These are phyloP conservation scores for Carcina quercana DNA, from an alignment of 2,888 invertebrate genomes.

Conservation along the genomic window DNA sequence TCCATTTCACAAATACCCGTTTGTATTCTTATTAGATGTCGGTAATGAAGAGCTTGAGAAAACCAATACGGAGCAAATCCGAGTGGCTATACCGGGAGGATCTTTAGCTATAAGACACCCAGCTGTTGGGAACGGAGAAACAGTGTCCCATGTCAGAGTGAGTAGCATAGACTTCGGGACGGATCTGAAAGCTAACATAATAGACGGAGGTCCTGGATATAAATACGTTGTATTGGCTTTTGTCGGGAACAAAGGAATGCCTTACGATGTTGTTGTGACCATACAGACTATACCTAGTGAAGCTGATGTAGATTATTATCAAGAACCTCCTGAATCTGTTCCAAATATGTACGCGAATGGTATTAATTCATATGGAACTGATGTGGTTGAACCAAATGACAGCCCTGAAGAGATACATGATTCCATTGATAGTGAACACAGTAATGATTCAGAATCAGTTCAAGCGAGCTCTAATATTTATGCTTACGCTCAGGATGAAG, in stretches of 20 bases:
- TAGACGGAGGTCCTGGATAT: slow-evolving; percentile 63
- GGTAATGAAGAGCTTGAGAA: slow-evolving; percentile 65
- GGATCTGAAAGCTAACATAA: slow-evolving; percentile 54
- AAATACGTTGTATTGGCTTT: slow-evolving; percentile 58
- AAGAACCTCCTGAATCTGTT: slow-evolving; percentile 10
- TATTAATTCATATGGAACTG: slow-evolving; percentile 8
- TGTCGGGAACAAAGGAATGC: slow-evolving; percentile 45
- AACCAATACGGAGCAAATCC: slow-evolving; percentile 52
- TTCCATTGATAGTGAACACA: slow-evolving; percentile 17
- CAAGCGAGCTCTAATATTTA: slow-evolving; percentile 44
- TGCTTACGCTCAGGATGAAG: slow-evolving; percentile 32
- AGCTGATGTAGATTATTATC: slow-evolving; percentile 9
- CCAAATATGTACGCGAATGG: slow-evolving; percentile 2
- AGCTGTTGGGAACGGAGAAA: slow-evolving; percentile 46
- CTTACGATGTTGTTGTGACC: slow-evolving; percentile 56
- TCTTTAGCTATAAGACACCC: slow-evolving; percentile 58
- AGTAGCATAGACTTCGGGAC: slow-evolving; percentile 62
- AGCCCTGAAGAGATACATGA: slow-evolving; percentile 26
- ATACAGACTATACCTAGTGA: slow-evolving; percentile 40
- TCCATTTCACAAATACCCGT: slow-evolving; percentile 62
- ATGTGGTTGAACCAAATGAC: slow-evolving; percentile 36
- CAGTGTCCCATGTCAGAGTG: slow-evolving; percentile 57
- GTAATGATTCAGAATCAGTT: slow-evolving; percentile 28
- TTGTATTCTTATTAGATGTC: slow-evolving; percentile 55
- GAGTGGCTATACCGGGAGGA: slow-evolving; percentile 56